Evolutionary conservation across 2,797 vertebrate genomes (phyloP), one percentile per base, ranked within the genome.

Genomic region (Artibeus lituratus): DNA sequence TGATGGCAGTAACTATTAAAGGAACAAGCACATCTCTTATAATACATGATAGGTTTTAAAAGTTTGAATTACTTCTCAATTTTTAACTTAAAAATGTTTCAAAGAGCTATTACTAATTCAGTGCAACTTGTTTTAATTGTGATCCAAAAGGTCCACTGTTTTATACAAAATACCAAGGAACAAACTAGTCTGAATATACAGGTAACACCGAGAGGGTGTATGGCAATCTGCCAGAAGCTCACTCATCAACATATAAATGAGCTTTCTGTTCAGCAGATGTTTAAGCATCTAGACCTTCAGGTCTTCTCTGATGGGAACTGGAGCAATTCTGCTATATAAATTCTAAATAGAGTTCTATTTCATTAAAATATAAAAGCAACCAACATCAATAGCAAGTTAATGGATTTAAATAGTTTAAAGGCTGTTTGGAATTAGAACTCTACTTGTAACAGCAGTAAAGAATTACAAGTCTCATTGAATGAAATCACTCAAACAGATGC

Each of bases 21-120:
- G 86, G 42, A 83, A 87, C 35, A 89, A 87, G 21, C 51, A 94
- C 26, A 87, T 74, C 80, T 77, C 26, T 90, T 65, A 35, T 51
- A 57, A 81, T 32, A 59, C 9, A 59, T 86, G 21, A 82, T 5
- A 69, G 32, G 39, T 92, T 91, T 37, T 22, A 32, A 81, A 77
- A 39, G 70, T 69, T 92, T 91, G 3, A 84, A 84, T 83, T 80
- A 80, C 11, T 74, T 94, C 74, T 91, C 92, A 94, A 86, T 85
- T 91, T 93, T 85, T 95, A 97, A 87, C 70, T 87, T 95, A 78
- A 87, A 95, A 88, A 93, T 24, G 39, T 77, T 96, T 93, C 62
- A 80, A 96, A 95, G 74, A 74, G 32, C 55, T 87, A 94, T 65
- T 88, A 87, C 16, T 35, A 93, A 78, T 77, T 89, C 62, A 96